Base-by-base conservation (phyloP, 1,140 invertebrate genomes). In the Gonatopus flavifemur region DNA sequence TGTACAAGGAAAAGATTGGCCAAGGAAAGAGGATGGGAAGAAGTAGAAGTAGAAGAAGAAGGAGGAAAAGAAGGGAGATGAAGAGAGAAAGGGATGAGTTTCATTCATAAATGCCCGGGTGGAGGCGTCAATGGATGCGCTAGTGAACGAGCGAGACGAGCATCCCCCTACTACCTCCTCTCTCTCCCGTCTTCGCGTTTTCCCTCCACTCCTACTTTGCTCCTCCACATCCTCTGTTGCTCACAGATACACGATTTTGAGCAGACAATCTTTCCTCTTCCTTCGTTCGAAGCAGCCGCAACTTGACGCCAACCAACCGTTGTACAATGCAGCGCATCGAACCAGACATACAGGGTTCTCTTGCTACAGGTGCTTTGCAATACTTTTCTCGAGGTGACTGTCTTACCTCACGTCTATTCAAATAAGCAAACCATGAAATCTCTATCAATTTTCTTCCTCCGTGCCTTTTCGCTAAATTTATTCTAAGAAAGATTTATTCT, bases 61-160 rank as follows among this genome's bases (percentile, higher is more conserved):
- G 15, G 8, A 10, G 33, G 12, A 35, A 48, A 35, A 52, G 24
- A 19, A 31, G 22, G 15, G 24, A 45, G 36, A 38, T n/a, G 20
- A 19, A 38, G 35, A 20, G 36, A 39, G 46, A 54, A 33, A 57
- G 50, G 49, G 41, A 49, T 50, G 52, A 41, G 58, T 36, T 70
- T 71, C 70, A 72, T 72, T 72, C 70, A 72, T 70, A 70, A 72
- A 71, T 55, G 62, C 52, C 53, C 38, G 45, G 55, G 46, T 38
- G 52, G 67, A 59, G 66, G 69, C 69, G 66, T 72, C 70, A 72
- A 72, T 72, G 70, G 70, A 72, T 70, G 62, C 62, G 66, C 59
- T 64, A 66, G 62, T 61, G 57, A 67, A 45, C 54, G 60, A 66
- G 63, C 57, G 56, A 57, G 58, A 69, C 59, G n/a, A 62, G 51